Evolutionary conservation across 2,888 invertebrate species (phyloP).

Genomic region (Rhodophaea formosa): DNA sequence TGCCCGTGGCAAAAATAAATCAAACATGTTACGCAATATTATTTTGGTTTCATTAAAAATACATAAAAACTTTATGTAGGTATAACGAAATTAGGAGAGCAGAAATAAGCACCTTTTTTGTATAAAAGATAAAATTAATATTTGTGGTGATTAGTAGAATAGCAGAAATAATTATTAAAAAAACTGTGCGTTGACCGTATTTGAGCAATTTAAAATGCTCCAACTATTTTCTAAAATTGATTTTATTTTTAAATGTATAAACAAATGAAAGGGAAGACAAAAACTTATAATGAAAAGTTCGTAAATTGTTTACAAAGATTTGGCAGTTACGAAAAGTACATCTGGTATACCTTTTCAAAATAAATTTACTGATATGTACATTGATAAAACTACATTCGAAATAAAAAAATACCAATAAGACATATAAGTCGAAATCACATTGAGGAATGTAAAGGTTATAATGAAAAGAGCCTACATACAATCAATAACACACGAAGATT

Average conservation of each 20-base stretch:
- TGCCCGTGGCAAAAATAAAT: too few species aligned
- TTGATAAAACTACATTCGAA: background rate
- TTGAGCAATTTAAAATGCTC: slow-evolving; percentile 1
- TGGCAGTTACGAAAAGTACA: background rate
- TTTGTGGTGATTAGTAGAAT: background rate
- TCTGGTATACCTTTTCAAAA: background rate
- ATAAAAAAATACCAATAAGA: background rate
- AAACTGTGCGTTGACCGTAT: background rate
- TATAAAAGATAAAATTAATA: background rate
- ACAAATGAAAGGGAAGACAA: background rate
- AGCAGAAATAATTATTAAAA: background rate
- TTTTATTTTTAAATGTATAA: background rate
- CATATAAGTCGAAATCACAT: slow-evolving; percentile 1
- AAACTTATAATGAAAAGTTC: background rate
- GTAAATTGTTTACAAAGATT: background rate
- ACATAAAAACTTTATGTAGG: too few species aligned
- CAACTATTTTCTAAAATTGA: background rate
- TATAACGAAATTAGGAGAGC: too few species aligned
- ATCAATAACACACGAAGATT: background rate
- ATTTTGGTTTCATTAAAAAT: too few species aligned
- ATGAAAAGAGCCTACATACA: background rate
- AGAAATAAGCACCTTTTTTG: background rate
- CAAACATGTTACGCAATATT: too few species aligned
- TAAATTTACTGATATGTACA: background rate
- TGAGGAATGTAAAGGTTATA: slow-evolving; percentile 10